Evolutionary conservation across 2,797 vertebrate species (phyloP), one percentile per base, ranked within the genome.

Genomic region (Danionella dracula): DNA sequence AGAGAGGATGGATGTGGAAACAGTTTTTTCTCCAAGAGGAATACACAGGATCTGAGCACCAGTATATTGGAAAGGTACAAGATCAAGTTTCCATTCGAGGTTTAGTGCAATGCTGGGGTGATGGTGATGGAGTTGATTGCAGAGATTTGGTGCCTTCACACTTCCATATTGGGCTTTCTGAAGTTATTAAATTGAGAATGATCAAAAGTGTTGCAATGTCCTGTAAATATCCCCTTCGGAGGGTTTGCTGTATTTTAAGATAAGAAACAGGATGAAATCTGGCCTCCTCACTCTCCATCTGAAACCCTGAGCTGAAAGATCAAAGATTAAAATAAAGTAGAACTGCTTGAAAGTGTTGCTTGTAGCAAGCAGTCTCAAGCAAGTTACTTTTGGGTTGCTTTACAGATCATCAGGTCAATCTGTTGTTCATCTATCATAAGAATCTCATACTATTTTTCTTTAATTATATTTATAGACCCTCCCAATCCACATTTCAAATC

Each of bases 1-100:
- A 92, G 75, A 86, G 95, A 74, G 93, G 94, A 72, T 98, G 95
- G 95, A 96, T 96, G 93, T 98, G 95, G 95, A 98, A 95, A 81
- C 95, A 96, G 74, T 98, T 98, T 83, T 97, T 95, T 82, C 87
- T 98, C 56, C 86, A 95, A 85, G 95, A 98, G 78, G 95, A 97
- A 69, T 98, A 95, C 41, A 96, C 92, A 0, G 95, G 95, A 79
- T 86, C 85, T 0, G 95, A 96, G 57, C 86, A 93, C 73, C 95
- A 96, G 56, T 98, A 98, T 21, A 94, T 98, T 69, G 95, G 95
- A 81, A 98, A 97, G 94, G 95, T 98, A 83, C 13, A 54, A 15
- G 32, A 60, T 15, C 13, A 9, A 13, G 12, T 15, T 37, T 41
- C 40, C 29, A 13, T 50, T 41, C n/a, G 45, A 50, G 3, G 8